A percentile compares a stretch with the other conserved stretches of the same genome.
phyloP scores from a whole-genome alignment of 1,140 invertebrate species.

The Heterodera schachtii region DNA sequence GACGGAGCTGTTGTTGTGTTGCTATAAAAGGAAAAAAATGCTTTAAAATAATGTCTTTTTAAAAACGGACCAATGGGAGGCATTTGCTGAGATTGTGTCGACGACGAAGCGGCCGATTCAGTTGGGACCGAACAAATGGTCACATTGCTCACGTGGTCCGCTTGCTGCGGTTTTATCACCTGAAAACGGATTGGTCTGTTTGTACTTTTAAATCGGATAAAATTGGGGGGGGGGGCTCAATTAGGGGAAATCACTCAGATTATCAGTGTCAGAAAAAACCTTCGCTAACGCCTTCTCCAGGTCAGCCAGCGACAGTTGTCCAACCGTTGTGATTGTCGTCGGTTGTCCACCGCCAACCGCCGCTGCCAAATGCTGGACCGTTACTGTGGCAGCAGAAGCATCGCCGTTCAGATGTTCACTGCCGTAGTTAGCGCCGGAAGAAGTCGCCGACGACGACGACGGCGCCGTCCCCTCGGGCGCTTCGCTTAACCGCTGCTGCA shows the following conservation, averaged over 20 bases:
- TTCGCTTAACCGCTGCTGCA: conserved; percentile 15
- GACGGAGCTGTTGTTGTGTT: neutral
- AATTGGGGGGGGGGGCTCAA: too few species aligned
- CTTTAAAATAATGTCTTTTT: too few species aligned
- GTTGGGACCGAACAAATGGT: neutral
- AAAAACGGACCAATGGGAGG: neutral
- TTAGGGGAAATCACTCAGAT: too few species aligned
- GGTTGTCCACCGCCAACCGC: neutral
- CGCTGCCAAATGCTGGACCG: neutral
- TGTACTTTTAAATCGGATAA: too few species aligned
- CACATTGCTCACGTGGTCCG: neutral
- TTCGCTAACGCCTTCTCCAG: conserved; percentile 2
- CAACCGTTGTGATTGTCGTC: neutral
- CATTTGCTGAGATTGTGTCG: neutral
- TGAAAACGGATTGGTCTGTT: neutral
- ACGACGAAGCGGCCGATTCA: neutral
- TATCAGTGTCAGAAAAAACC: too few species aligned
- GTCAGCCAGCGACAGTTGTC: conserved; percentile 9
- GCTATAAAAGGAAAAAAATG: neutral
- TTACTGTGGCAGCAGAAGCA: neutral
- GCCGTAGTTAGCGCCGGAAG: neutral
- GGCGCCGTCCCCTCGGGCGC: neutral
- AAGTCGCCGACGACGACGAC: neutral
- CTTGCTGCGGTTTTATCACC: neutral
- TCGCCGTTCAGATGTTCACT: neutral